Evolutionary conservation across 1,140 invertebrate species (phyloP), one percentile per base, ranked within the genome.

Genomic region (Drosophila tropicalis): DNA sequence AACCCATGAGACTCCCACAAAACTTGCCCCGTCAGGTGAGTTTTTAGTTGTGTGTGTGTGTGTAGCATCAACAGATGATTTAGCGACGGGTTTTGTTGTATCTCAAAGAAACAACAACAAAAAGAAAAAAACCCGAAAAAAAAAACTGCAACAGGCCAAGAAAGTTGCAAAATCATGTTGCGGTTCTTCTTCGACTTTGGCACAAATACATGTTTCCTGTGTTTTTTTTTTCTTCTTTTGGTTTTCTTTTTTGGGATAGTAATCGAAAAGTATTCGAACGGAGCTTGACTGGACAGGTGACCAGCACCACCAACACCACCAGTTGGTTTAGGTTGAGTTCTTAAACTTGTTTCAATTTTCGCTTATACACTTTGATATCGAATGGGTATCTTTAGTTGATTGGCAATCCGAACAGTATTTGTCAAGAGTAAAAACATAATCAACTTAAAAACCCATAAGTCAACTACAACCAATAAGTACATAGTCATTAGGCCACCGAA

Each of bases 341-440:
- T 83, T 79, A 87, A 87, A 87, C 84, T 83, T 89, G 84, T 87
- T 87, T 89, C 76, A 79, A 87, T 89, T 83, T 72, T 76, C 56
- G 71, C 71, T 72, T 76, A 79, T 85, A 71, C 67, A 65, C 72
- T 51, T 22, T 60, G 73, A 66, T 76, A 69, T 71, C n/a, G 72
- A 40, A 51, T 51, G 61, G 34, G 32, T 62, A 25, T 44, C 12
- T 39, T 2, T 2, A 54, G 17, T 57, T 39, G n/a, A 51, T 51
- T 22, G 44, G 19, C 0, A 12, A 22, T 12, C 12, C 22, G 34
- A 36, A 36, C 34, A 3, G 29, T 29, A 29, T 29, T 6, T 29
- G 29, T 29, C 29, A 29, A 29, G 29, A 29, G 0, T 25, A 25
- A 29, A 29, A 29, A 6, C 29, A 29, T 29, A 29, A 29, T 29